Evolutionary conservation across 2,797 vertebrate species (phyloP).

Genomic region (Danio choprae): DNA sequence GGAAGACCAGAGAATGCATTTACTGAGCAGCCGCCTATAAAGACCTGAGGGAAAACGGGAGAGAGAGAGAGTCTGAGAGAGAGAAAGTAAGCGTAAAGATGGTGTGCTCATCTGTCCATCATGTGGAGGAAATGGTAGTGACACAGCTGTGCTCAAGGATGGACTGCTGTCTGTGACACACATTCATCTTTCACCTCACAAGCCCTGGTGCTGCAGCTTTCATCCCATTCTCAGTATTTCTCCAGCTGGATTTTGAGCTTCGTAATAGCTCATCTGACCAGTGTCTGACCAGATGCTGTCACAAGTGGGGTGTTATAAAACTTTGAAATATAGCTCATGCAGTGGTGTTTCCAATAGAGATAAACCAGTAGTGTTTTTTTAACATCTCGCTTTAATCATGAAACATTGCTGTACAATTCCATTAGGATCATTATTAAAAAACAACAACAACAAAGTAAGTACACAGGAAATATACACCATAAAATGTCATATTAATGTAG

Average conservation of each 20-base stretch:
- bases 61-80: slow-evolving; percentile 23
- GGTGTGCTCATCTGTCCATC: slow-evolving; percentile 65
- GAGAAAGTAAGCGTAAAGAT: slow-evolving; percentile 48
- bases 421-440: neutral
- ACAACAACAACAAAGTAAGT: no score
- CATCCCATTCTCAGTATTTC: slow-evolving; percentile 47
- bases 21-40: slow-evolving; percentile 60
- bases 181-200: slow-evolving; percentile 62
- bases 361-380: neutral
- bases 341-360: neutral
- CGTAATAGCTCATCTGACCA: slow-evolving; percentile 12
- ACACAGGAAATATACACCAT: no score
- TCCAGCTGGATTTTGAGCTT: neutral
- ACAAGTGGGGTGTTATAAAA: slow-evolving; percentile 1
- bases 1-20: slow-evolving; percentile 66
- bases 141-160: slow-evolving; percentile 57
- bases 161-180: slow-evolving; percentile 55
- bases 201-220: slow-evolving; percentile 45
- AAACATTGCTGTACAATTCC: neutral
- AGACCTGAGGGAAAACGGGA: slow-evolving; percentile 60
- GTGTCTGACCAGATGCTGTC: neutral
- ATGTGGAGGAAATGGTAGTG: slow-evolving; percentile 60
- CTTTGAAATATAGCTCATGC: neutral
- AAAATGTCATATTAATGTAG: no score
- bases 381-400: neutral